A percentile compares a stretch with the other conserved stretches of the same genome.
phyloP scores from a whole-genome alignment of 2,113 vertebrate species.

The Corythornis cristatus region DNA sequence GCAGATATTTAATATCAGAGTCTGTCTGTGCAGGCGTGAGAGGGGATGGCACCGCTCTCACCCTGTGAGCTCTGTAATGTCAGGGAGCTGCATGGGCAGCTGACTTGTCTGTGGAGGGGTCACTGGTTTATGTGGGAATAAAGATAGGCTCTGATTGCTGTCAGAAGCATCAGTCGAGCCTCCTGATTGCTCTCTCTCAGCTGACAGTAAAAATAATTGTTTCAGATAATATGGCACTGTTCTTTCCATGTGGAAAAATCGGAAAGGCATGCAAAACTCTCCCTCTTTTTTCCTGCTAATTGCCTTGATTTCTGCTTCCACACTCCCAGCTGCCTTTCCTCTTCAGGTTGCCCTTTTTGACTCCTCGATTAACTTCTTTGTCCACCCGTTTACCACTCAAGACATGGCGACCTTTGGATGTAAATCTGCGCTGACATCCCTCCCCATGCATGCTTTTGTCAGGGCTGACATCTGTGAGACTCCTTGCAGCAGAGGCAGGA shows the following conservation, averaged over 20 bases:
- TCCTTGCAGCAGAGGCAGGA: neutral
- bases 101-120: neutral
- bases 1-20: neutral
- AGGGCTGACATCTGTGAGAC: neutral
- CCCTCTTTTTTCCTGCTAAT: conserved; percentile 6
- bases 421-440: conserved; percentile 21
- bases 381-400: conserved; percentile 57
- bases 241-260: conserved; percentile 48
- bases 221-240: neutral
- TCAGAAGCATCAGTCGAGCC: neutral
- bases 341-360: conserved; percentile 63
- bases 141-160: neutral
- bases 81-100: neutral
- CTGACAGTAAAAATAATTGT: conserved; percentile 38
- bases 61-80: neutral
- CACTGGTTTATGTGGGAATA: neutral
- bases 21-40: neutral
- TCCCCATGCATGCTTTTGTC: neutral
- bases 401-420: conserved; percentile 54
- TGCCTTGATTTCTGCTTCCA: conserved; percentile 42
- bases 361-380: conserved; percentile 66
- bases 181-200: neutral
- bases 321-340: conserved; percentile 50
- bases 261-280: conserved; percentile 24
- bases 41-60: neutral